Evolutionary conservation across 2,797 vertebrate species (phyloP).

Genomic region (Alouatta caraya): DNA sequence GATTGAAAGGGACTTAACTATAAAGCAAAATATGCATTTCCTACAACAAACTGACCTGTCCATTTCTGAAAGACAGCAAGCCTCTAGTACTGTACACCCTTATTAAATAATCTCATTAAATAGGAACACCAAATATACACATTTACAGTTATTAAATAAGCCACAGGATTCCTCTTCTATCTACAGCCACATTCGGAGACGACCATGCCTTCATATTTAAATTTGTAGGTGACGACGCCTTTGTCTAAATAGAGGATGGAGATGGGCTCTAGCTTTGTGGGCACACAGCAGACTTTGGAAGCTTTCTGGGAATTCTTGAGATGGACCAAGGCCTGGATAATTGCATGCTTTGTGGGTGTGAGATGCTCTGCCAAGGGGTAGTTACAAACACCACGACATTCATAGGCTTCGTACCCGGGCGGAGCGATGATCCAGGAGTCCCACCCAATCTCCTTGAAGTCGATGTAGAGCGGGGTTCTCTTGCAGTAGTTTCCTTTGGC

Average conservation of each 20-base stretch:
- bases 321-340: constrained; percentile 95
- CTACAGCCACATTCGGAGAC: constrained; percentile 98
- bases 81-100: constrained; percentile 83
- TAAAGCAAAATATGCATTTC: constrained; percentile 77
- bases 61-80: constrained; percentile 71
- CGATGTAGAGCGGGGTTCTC: constrained; percentile 93
- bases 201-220: constrained; percentile 98
- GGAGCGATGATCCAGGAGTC: constrained; percentile 99
- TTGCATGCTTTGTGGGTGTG: constrained; percentile 97
- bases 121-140: constrained; percentile 88
- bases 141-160: constrained; percentile 88
- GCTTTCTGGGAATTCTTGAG: constrained; percentile 95
- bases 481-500: constrained; percentile 97
- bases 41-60: constrained; percentile 57
- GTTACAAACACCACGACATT: constrained; percentile 93
- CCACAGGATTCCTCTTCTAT: constrained; percentile 86
- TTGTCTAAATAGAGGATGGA: constrained; percentile 97
- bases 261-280: constrained; percentile 97
- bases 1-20: constrained; percentile 56
- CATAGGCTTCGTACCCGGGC: constrained; percentile 93
- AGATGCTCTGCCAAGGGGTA: constrained; percentile 96
- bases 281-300: constrained; percentile 95
- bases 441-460: constrained; percentile 99
- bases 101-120: constrained; percentile 88
- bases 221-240: constrained; percentile 98